These are phyloP conservation scores for Dinomys branickii DNA, from an alignment of 2,113 vertebrate species.

Conservation along the genomic window DNA sequence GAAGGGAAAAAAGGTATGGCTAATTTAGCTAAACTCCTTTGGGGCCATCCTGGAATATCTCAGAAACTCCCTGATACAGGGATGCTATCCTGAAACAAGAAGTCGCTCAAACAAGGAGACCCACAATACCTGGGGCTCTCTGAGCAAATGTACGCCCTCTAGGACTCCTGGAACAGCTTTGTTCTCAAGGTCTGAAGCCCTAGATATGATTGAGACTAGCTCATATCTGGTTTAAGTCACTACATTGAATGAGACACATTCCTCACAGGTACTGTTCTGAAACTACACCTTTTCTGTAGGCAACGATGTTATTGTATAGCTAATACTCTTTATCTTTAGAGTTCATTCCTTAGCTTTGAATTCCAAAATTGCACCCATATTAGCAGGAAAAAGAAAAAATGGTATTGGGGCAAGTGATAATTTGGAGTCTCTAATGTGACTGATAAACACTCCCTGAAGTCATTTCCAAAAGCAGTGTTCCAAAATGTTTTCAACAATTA, in stretches of 20 bases:
- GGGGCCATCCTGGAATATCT: background rate
- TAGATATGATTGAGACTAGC: background rate
- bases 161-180: background rate
- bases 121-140: background rate
- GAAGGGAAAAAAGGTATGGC: background rate
- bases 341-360: background rate
- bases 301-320: background rate
- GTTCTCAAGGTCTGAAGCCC: background rate
- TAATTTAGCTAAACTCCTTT: background rate
- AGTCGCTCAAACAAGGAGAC: background rate
- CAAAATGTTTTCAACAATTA: background rate
- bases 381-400: background rate
- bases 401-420: background rate
- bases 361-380: background rate
- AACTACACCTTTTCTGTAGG: background rate
- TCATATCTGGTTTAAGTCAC: background rate
- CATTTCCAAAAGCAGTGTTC: constrained; percentile 44
- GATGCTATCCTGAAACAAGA: background rate
- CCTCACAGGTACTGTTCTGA: background rate
- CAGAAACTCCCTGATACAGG: background rate
- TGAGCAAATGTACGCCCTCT: background rate
- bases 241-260: background rate
- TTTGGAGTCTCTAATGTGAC: background rate
- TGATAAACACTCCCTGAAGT: background rate
- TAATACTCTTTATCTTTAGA: background rate